These are phyloP conservation scores for Caretta caretta DNA, from an alignment of 2,113 vertebrate species.

Conservation along the genomic window DNA sequence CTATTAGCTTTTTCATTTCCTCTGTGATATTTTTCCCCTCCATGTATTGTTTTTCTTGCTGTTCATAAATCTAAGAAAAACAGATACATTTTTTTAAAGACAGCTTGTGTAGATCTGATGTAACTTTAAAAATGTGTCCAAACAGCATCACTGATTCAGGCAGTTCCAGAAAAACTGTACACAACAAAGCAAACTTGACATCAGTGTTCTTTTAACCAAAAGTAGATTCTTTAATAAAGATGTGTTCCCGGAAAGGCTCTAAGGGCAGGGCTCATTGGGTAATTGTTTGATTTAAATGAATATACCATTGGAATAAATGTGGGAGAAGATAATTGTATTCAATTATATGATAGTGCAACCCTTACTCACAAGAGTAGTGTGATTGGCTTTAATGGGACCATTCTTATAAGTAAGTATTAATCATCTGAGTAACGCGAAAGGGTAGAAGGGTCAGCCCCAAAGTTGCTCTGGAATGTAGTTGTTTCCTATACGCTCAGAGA, in stretches of 20 bases:
- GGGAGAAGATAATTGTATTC: slow-evolving; percentile 7
- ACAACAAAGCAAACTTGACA: not conserved
- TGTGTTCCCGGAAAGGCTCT: not conserved
- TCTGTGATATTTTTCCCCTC: not conserved
- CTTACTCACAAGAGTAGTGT: not conserved
- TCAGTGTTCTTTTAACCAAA: not conserved
- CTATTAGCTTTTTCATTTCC: not conserved
- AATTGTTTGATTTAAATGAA: slow-evolving; percentile 19
- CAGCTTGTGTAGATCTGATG: not conserved
- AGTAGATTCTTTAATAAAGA: not conserved
- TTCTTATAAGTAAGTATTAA: slow-evolving; percentile 62
- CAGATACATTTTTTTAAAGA: not conserved
- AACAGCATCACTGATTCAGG: not conserved
- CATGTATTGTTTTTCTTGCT: not conserved
- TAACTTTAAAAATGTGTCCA: not conserved
- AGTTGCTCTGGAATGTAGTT: slow-evolving; percentile 61
- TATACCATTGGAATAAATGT: not conserved
- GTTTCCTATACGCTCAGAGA: slow-evolving; percentile 37
- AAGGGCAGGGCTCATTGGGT: not conserved
- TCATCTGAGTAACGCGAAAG: slow-evolving; percentile 59
- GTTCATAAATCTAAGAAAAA: not conserved
- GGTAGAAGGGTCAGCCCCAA: slow-evolving; percentile 55
- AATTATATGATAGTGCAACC: slow-evolving; percentile 19
- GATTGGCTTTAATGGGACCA: slow-evolving; percentile 60
- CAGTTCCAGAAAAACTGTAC: not conserved